phyloP scores from a whole-genome alignment of 2,888 invertebrate species.

The Lasiommata megera region DNA sequence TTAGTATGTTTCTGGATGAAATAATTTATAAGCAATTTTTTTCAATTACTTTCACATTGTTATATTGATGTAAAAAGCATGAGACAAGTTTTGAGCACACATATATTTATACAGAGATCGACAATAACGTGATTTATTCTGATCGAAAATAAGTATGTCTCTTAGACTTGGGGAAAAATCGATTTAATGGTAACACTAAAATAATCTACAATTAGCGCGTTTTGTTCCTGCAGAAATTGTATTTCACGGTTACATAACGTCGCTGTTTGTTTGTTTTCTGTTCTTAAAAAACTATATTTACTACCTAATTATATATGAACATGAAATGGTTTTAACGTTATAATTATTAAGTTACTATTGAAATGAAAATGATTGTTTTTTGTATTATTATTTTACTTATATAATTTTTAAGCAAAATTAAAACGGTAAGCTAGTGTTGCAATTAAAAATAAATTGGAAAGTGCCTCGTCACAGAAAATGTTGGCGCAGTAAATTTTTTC shows the following conservation, averaged over 20 bases:
- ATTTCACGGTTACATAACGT: slow-evolving; percentile 18
- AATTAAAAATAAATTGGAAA: background rate
- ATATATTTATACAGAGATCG: background rate
- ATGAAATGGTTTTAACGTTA: background rate
- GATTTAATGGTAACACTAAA: slow-evolving; percentile 40
- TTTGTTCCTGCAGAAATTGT: slow-evolving; percentile 35
- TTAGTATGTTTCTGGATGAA: too few species aligned
- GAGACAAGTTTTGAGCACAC: too few species aligned
- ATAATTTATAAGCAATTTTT: too few species aligned
- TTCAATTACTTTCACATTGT: too few species aligned
- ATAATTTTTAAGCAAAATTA: background rate
- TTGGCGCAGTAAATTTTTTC: background rate
- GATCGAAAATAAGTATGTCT: background rate
- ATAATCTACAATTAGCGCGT: slow-evolving; percentile 51
- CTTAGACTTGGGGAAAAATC: slow-evolving; percentile 9
- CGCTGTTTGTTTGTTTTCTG: background rate
- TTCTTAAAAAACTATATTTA: background rate
- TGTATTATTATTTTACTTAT: background rate
- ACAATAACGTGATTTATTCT: background rate
- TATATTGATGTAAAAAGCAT: too few species aligned
- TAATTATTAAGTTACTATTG: background rate
- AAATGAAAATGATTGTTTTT: background rate
- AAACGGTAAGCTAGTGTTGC: background rate
- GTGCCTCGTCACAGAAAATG: slow-evolving; percentile 2
- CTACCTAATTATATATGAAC: background rate